Percentiles rank a stretch among this genome's conserved stretches.
These are phyloP conservation scores for Leptogaster cylindrica DNA, from an alignment of 2,888 invertebrate species.

Conservation along the genomic window DNA sequence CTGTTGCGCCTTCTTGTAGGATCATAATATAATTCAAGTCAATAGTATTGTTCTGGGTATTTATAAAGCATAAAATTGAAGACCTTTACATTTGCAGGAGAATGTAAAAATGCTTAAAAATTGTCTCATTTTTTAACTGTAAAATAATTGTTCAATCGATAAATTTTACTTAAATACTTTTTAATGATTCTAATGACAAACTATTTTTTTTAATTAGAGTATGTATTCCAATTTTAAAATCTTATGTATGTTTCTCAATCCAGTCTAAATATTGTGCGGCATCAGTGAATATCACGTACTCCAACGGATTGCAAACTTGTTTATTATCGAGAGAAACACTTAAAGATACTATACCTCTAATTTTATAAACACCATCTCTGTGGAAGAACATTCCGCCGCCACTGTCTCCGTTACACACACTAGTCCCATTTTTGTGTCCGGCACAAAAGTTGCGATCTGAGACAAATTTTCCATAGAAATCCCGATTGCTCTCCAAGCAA, in stretches of 20 bases:
- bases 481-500: constrained; percentile 51
- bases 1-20: too few species aligned
- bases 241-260: constrained; percentile 50
- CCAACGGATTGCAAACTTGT: constrained; percentile 60
- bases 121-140: too few species aligned
- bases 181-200: too few species aligned
- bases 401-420: constrained; percentile 65
- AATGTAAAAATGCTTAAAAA: too few species aligned
- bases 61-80: too few species aligned
- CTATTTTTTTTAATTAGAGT: too few species aligned
- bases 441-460: constrained; percentile 45
- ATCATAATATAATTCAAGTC: too few species aligned
- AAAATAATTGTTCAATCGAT: too few species aligned
- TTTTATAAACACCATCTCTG: constrained; percentile 21
- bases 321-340: constrained; percentile 48
- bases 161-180: too few species aligned
- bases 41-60: too few species aligned
- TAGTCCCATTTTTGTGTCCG: constrained; percentile 53
- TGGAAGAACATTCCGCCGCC: constrained; percentile 63
- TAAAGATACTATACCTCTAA: constrained; percentile 46
- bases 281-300: constrained; percentile 64
- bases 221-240: too few species aligned
- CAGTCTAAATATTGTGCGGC: constrained; percentile 56
- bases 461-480: constrained; percentile 43
- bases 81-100: too few species aligned